These are phyloP conservation scores for Philonicus albiceps DNA, from an alignment of 2,888 invertebrate species.

Conservation along the genomic window DNA sequence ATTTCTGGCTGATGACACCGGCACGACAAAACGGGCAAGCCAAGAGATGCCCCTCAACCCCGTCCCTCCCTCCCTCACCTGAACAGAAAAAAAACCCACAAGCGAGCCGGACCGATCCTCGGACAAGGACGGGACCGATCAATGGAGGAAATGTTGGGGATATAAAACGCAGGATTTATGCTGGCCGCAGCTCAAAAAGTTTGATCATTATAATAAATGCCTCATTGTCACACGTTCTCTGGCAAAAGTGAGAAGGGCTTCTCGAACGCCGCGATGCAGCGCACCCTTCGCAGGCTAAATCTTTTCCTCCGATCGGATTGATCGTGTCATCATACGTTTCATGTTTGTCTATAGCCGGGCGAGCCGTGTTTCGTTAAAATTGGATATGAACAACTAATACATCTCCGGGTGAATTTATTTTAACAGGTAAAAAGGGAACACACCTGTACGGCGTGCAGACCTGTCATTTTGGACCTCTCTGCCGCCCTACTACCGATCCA, in stretches of 20 bases:
- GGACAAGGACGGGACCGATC: not conserved
- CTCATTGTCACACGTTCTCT: constrained; percentile 46
- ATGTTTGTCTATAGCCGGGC: constrained; percentile 5
- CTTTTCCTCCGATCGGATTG: constrained; percentile 37
- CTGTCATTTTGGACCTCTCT: not conserved
- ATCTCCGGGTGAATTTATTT: constrained; percentile 37
- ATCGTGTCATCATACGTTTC: constrained; percentile 45
- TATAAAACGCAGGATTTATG: constrained; percentile 42
- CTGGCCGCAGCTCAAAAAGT: constrained; percentile 45
- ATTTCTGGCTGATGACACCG: constrained; percentile 44
- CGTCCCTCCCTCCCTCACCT: not conserved
- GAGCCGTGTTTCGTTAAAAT: constrained; percentile 26
- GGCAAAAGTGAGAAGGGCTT: not conserved
- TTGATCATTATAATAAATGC: constrained; percentile 47
- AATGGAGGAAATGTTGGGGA: constrained; percentile 9
- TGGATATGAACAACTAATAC: constrained; percentile 39
- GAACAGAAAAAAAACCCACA: not conserved
- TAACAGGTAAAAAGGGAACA: constrained; percentile 41
- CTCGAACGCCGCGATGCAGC: not conserved
- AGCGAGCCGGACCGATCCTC: not conserved
- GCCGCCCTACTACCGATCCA: not conserved
- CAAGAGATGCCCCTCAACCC: not conserved
- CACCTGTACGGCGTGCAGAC: constrained; percentile 39
- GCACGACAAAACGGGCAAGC: constrained; percentile 42
- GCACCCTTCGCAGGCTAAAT: not conserved